Evolutionary conservation across 1,140 invertebrate species (phyloP).

Genomic region (Bombyx mori): ASM3026992v2 NC_085107.1:7523001-7523500

Average conservation of each 20-base stretch:
- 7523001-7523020: conserved; percentile 48
- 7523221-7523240: conserved; percentile 17
- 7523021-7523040: conserved; percentile 45
- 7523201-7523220: conserved; percentile 41
- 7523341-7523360: too few relatives aligned
- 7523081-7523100: conserved; percentile 59
- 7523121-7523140: conserved; percentile 36
- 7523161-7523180: conserved; percentile 56
- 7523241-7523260: too few relatives aligned
- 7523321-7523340: conserved; percentile 2
- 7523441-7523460: too few relatives aligned
- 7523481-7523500: conserved; percentile 36
- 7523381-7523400: not conserved
- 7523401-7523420: too few relatives aligned
- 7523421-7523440: too few relatives aligned
- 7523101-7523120: conserved; percentile 53
- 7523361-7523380: not conserved
- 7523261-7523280: too few relatives aligned
- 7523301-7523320: conserved; percentile 22
- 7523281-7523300: too few relatives aligned
- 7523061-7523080: conserved; percentile 59
- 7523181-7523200: conserved; percentile 58
- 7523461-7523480: conserved; percentile 53
- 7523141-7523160: conserved; percentile 33
- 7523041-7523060: conserved; percentile 44